These are phyloP conservation scores for Cathartes aura DNA, from an alignment of 2,113 vertebrate genomes.

Conservation along the genomic window DNA sequence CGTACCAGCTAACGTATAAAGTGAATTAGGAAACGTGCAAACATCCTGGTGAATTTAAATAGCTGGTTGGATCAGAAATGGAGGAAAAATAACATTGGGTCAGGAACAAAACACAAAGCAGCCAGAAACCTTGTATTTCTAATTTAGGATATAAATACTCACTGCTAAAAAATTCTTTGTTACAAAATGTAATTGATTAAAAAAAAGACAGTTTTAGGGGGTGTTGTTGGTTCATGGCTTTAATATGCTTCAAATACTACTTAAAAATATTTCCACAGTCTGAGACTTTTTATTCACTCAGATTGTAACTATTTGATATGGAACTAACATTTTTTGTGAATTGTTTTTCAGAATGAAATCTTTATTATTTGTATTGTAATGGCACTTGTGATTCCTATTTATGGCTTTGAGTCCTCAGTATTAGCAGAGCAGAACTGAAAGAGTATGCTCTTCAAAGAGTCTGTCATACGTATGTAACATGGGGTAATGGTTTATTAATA, in stretches of 20 bases:
- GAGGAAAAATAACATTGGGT: constrained; percentile 58
- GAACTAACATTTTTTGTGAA: neutral
- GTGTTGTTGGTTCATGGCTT: neutral
- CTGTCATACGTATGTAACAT: accelerated
- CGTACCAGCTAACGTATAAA: neutral
- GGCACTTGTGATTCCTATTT: neutral
- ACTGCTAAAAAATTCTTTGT: neutral
- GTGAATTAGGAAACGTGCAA: constrained; percentile 23
- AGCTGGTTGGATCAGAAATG: constrained; percentile 53
- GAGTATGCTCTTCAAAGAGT: neutral
- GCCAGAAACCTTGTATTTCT: constrained; percentile 33
- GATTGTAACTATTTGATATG: neutral
- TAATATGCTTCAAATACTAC: neutral
- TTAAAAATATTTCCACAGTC: neutral
- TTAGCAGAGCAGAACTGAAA: neutral
- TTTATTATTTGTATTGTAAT: neutral
- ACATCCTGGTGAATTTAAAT: constrained; percentile 67
- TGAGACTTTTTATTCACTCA: neutral
- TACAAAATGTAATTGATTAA: neutral
- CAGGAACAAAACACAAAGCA: constrained; percentile 49
- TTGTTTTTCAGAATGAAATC: neutral
- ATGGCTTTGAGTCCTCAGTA: neutral
- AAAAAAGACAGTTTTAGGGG: neutral
- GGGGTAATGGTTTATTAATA: neutral
- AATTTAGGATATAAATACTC: constrained; percentile 35